Evolutionary conservation across 2,113 vertebrate species (phyloP).

Genomic region (Gallinago jamesoni): DNA sequence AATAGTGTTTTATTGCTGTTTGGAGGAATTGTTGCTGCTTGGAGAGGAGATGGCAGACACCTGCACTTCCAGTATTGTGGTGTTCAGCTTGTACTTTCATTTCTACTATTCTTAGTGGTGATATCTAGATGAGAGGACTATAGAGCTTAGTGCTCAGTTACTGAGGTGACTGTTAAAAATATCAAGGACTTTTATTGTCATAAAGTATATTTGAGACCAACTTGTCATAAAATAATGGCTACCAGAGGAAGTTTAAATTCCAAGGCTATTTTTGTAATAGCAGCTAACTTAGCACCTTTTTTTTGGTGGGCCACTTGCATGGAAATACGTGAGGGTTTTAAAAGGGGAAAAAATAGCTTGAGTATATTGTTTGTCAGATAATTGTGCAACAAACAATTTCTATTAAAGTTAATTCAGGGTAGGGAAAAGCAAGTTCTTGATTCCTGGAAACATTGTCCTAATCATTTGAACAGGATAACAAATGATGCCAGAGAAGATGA

Average conservation of each 20-base stretch:
- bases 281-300: not conserved
- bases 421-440: not conserved
- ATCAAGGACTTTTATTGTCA: not conserved
- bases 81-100: not conserved
- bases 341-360: not conserved
- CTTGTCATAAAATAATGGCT: not conserved
- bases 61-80: not conserved
- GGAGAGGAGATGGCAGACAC: not conserved
- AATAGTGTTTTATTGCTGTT: not conserved
- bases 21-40: not conserved
- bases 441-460: not conserved
- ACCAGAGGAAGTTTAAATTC: not conserved
- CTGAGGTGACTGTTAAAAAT: not conserved
- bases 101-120: not conserved
- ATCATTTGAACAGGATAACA: conserved; percentile 81
- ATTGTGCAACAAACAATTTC: not conserved
- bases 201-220: not conserved
- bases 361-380: not conserved
- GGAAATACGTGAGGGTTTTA: not conserved
- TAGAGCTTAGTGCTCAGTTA: not conserved
- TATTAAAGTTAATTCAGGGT: not conserved
- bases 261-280: not conserved
- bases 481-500: conserved; percentile 95
- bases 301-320: not conserved
- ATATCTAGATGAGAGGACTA: not conserved